Conservation (phyloP, 2,888 invertebrate genomes). For the Crossocerus cetratus region DNA sequence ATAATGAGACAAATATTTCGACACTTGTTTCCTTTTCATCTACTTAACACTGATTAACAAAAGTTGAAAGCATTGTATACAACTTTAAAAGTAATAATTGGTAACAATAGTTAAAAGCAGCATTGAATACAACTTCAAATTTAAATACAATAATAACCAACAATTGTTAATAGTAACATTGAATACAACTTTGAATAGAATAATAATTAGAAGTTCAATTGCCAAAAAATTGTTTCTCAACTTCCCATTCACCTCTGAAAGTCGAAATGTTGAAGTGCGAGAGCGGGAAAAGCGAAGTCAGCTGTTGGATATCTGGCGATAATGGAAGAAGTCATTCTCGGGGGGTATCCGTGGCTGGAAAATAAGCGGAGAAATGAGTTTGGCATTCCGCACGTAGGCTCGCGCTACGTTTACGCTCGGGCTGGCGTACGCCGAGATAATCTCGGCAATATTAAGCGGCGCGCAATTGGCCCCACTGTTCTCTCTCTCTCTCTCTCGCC, state of each 20-base stretch:
- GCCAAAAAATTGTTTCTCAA: too few species aligned
- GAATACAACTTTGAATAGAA: too few species aligned
- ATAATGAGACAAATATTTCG: too few species aligned
- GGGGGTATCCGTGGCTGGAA: conserved; percentile 16
- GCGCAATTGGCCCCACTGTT: conserved; percentile 46
- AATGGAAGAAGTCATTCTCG: conserved; percentile 49
- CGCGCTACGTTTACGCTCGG: not conserved
- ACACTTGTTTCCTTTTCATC: not conserved
- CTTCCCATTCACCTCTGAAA: too few species aligned
- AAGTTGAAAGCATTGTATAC: not conserved
- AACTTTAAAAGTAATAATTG: not conserved
- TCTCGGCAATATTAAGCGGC: conserved; percentile 50
- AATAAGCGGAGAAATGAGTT: not conserved
- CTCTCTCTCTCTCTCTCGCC: too few species aligned
- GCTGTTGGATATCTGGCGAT: conserved; percentile 28
- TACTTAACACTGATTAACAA: not conserved
- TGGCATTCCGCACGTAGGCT: not conserved
- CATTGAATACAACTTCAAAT: too few species aligned
- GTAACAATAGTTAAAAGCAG: not conserved
- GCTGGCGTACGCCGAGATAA: conserved; percentile 42
- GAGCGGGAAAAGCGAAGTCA: too few species aligned
- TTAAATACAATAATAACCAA: too few species aligned
- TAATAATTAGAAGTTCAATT: too few species aligned
- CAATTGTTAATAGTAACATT: too few species aligned
- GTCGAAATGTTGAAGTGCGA: too few species aligned